Conservation (phyloP, 2,113 vertebrate genomes). For the Gorsachius goisagi region DNA sequence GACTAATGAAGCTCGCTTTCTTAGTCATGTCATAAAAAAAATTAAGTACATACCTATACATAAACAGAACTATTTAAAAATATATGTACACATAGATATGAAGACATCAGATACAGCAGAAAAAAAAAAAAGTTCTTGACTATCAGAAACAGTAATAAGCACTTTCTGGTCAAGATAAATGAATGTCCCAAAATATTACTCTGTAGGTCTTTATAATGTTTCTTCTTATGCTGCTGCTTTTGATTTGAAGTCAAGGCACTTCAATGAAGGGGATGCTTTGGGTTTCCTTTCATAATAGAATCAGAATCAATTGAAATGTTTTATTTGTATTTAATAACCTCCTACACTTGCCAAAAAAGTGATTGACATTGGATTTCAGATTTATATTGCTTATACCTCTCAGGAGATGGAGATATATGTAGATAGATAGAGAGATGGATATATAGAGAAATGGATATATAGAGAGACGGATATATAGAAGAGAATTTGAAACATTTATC, state of each 20-base stretch:
- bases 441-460: neutral
- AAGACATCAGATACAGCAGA: neutral
- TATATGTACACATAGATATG: neutral
- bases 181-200: neutral
- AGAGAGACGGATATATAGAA: neutral
- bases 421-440: neutral
- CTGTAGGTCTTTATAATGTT: neutral
- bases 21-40: neutral
- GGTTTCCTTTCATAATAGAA: neutral
- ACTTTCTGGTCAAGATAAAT: neutral
- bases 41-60: neutral
- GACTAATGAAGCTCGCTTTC: neutral
- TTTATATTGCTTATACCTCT: neutral
- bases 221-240: neutral
- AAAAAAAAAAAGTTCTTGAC: neutral
- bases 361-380: neutral
- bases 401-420: neutral
- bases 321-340: neutral
- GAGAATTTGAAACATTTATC: neutral
- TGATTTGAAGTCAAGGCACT: neutral
- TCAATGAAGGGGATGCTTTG: neutral
- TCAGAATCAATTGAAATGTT: neutral
- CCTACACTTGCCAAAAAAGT: neutral
- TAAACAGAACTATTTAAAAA: neutral
- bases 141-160: neutral